phyloP scores from a whole-genome alignment of 1,140 invertebrate species.

The Anagrus nilaparvatae region DNA sequence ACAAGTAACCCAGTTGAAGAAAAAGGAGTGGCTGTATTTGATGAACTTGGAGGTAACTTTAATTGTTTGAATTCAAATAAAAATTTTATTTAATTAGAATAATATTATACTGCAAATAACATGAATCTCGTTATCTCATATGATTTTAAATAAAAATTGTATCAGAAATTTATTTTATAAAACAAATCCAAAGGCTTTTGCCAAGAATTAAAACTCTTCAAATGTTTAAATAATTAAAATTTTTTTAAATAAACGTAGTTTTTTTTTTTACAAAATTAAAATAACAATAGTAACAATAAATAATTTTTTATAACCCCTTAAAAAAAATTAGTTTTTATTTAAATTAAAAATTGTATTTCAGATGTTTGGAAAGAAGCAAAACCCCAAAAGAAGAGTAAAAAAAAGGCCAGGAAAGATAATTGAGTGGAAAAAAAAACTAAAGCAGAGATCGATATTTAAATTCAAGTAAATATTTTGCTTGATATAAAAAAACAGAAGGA shows the following conservation, averaged over 20 bases:
- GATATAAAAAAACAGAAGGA: too few species aligned
- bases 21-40: constrained; percentile 43
- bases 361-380: constrained; percentile 57
- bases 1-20: constrained; percentile 28
- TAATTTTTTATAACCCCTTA: constrained; percentile 5
- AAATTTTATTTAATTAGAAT: constrained; percentile 2
- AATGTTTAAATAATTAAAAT: neutral
- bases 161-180: too few species aligned
- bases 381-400: constrained; percentile 54
- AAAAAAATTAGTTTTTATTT: constrained; percentile 6
- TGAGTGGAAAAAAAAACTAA: too few species aligned
- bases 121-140: too few species aligned
- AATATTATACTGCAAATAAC: neutral
- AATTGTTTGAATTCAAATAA: constrained; percentile 6
- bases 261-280: neutral
- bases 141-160: too few species aligned
- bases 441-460: too few species aligned
- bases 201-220: too few species aligned
- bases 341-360: constrained; percentile 25
- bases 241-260: neutral
- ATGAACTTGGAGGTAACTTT: constrained; percentile 58
- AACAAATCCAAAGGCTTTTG: too few species aligned
- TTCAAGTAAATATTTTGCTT: too few species aligned
- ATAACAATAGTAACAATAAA: neutral
- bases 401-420: constrained; percentile 57